Evolutionary conservation across 2,797 vertebrate genomes (phyloP).

Genomic region (Gila robusta): DNA sequence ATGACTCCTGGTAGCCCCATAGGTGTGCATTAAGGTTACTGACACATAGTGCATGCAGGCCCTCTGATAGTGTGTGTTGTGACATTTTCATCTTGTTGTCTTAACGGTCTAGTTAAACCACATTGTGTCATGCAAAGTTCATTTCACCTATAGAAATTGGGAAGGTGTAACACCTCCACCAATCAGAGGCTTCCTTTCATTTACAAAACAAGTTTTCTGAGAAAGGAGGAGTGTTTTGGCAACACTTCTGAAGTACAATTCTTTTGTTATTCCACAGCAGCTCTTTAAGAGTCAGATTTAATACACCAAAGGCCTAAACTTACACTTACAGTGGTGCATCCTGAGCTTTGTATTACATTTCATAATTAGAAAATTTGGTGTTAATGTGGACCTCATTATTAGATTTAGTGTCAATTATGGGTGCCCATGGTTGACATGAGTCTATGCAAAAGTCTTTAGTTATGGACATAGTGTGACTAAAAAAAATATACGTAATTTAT

Average conservation of each 20-base stretch:
- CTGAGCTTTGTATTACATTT: no score
- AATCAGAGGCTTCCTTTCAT: neutral
- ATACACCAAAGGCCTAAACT: neutral
- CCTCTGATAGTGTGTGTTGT: neutral
- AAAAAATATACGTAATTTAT: no score
- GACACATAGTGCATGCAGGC: neutral
- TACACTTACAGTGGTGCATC: no score
- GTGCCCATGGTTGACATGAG: no score
- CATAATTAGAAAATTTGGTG: no score
- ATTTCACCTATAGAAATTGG: neutral
- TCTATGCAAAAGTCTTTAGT: neutral
- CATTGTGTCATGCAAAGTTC: neutral
- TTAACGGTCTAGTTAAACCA: neutral
- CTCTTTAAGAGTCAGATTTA: neutral
- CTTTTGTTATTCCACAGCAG: neutral
- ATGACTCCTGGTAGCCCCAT: neutral
- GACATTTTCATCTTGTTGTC: neutral
- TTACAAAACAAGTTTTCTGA: constrained; percentile 19
- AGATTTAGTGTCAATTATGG: neutral
- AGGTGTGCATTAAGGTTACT: neutral
- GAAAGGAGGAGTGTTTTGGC: neutral
- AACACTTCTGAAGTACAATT: constrained; percentile 6
- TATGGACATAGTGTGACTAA: no score
- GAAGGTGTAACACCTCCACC: constrained; percentile 8
- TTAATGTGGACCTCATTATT: neutral